phyloP scores from a whole-genome alignment of 2,113 vertebrate species.

The Emydura subglobosa region DNA sequence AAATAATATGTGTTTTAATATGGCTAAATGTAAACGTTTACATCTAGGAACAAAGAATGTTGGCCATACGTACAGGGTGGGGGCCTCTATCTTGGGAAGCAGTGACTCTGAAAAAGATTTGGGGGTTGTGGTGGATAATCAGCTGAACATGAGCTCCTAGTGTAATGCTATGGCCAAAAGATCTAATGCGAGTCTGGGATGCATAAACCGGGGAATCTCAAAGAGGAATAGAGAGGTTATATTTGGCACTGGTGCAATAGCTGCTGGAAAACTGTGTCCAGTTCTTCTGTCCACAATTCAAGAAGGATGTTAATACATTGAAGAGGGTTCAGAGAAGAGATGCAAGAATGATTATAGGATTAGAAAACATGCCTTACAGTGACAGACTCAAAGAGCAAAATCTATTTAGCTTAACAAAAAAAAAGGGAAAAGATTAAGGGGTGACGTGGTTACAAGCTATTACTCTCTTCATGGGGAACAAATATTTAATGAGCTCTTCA shows the following conservation, averaged over 20 bases:
- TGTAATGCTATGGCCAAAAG: not conserved
- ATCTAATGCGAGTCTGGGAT: not conserved
- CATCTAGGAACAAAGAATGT: not conserved
- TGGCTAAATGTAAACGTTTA: not conserved
- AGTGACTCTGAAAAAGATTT: not conserved
- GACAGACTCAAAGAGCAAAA: not conserved
- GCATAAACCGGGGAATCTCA: not conserved
- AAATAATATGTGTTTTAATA: not conserved
- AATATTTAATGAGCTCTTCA: too few relatives aligned
- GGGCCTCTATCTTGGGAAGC: not conserved
- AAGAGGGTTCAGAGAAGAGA: not conserved
- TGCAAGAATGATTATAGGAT: not conserved
- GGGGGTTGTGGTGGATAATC: not conserved
- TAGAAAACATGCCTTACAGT: not conserved
- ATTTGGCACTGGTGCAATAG: not conserved
- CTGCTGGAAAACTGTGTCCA: not conserved
- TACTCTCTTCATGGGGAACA: too few relatives aligned
- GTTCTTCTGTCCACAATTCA: not conserved
- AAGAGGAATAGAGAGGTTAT: not conserved
- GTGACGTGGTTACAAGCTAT: too few relatives aligned
- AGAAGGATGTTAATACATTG: not conserved
- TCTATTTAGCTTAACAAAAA: not conserved
- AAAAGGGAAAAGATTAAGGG: too few relatives aligned
- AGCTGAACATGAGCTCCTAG: not conserved
- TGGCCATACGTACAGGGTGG: not conserved